Percentiles rank a stretch among this genome's conserved stretches.
Evolutionary conservation across 2,888 invertebrate species (phyloP).

Genomic region (Drosophila phalerata): DNA sequence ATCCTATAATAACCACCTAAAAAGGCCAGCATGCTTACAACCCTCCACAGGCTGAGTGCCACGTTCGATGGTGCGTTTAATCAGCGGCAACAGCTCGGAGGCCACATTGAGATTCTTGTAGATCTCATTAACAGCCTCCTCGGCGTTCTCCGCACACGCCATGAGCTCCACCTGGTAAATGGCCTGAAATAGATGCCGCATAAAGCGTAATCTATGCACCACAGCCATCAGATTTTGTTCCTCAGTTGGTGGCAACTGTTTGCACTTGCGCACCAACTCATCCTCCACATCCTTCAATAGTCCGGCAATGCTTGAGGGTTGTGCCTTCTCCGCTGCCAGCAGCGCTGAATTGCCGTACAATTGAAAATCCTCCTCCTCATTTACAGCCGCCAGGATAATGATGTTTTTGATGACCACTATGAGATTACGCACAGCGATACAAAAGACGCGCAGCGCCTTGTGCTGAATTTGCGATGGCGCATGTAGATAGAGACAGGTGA

Average conservation of each 20-base stretch:
- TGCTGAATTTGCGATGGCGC: slow-evolving; percentile 94
- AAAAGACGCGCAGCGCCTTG: slow-evolving; percentile 93
- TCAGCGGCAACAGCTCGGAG: slow-evolving; percentile 92
- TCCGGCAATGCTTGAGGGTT: slow-evolving; percentile 91
- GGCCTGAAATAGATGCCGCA: slow-evolving; percentile 94
- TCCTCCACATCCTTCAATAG: slow-evolving; percentile 96
- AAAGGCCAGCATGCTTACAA: slow-evolving; percentile 65
- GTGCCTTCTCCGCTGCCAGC: slow-evolving; percentile 88
- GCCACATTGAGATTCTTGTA: slow-evolving; percentile 93
- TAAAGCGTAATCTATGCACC: slow-evolving; percentile 93
- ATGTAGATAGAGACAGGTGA: slow-evolving; percentile 97
- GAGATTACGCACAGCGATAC: slow-evolving; percentile 94
- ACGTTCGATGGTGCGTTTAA: slow-evolving; percentile 91
- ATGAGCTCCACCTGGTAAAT: slow-evolving; percentile 85
- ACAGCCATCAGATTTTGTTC: slow-evolving; percentile 88
- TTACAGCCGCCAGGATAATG: slow-evolving; percentile 94
- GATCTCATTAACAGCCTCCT: slow-evolving; percentile 89
- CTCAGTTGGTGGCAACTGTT: slow-evolving; percentile 86
- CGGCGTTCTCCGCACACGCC: slow-evolving; percentile 86
- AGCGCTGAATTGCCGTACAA: slow-evolving; percentile 95
- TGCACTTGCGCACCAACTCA: slow-evolving; percentile 91
- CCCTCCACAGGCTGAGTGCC: slow-evolving; percentile 89
- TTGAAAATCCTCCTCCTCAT: slow-evolving; percentile 98
- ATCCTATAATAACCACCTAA: no score
- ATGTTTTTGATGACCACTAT: slow-evolving; percentile 95